These are phyloP conservation scores for Andrena trimmerana DNA, from an alignment of 2,888 invertebrate genomes.

Conservation along the genomic window DNA sequence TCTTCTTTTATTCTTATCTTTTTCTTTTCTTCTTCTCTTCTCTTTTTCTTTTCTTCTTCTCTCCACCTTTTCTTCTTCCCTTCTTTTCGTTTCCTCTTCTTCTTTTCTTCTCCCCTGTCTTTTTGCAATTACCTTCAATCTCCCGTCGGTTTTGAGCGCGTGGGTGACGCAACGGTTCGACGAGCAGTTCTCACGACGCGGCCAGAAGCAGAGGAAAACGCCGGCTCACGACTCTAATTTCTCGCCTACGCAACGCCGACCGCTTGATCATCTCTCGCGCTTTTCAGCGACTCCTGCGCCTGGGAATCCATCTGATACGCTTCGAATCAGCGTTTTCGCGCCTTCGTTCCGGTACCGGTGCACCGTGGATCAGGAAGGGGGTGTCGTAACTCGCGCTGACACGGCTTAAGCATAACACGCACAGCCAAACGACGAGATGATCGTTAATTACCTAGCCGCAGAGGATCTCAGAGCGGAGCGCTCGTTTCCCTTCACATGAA, in stretches of 20 bases:
- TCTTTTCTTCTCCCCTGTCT: neutral
- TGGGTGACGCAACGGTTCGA: slow-evolving; percentile 47
- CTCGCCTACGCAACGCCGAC: slow-evolving; percentile 64
- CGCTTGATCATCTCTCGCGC: slow-evolving; percentile 56
- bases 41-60: too few relatives aligned
- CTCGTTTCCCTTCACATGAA: too few relatives aligned
- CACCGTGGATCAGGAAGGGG: neutral
- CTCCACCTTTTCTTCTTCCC: too few relatives aligned
- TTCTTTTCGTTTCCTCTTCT: neutral
- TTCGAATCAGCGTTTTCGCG: slow-evolving; percentile 10
- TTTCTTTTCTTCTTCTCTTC: too few relatives aligned
- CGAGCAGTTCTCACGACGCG: slow-evolving; percentile 63
- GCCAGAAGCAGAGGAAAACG: slow-evolving; percentile 56
- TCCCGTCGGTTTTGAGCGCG: slow-evolving; percentile 49
- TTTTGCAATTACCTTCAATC: slow-evolving; percentile 30
- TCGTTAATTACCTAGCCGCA: too few relatives aligned
- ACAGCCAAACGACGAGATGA: too few relatives aligned
- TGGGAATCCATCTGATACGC: slow-evolving; percentile 62
- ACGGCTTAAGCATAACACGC: too few relatives aligned
- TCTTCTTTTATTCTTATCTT: too few relatives aligned
- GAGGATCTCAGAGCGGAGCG: too few relatives aligned
- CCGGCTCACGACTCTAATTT: slow-evolving; percentile 58
- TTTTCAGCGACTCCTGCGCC: slow-evolving; percentile 44
- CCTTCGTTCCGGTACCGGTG: neutral
- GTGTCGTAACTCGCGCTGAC: neutral